phyloP scores from a whole-genome alignment of 2,888 invertebrate genomes.

The Willowsia nigromaculata region DNA sequence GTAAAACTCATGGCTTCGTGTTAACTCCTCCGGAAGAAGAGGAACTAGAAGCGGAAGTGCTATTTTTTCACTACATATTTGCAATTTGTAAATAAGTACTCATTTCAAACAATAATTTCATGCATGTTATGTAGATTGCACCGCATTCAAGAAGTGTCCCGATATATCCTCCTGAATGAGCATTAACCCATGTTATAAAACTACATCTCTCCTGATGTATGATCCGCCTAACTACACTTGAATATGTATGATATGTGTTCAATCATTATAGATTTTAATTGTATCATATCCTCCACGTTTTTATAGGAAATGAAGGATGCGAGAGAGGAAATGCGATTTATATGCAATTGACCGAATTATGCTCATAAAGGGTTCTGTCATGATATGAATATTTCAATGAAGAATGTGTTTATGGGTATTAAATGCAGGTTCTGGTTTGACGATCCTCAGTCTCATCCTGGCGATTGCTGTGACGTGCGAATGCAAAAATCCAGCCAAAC shows the following conservation, averaged over 20 bases:
- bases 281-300: background rate
- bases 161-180: background rate
- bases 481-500: background rate
- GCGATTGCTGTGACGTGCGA: background rate
- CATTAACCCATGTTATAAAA: background rate
- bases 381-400: conserved; percentile 9
- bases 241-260: background rate
- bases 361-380: background rate
- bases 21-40: conserved; percentile 26
- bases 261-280: background rate
- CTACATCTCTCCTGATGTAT: too few species aligned
- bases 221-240: too few species aligned
- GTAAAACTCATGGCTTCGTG: conserved; percentile 18
- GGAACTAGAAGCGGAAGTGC: conserved; percentile 37
- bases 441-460: background rate
- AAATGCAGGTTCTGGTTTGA: background rate
- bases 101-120: background rate
- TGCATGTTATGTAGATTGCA: background rate
- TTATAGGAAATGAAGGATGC: background rate
- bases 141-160: too few species aligned
- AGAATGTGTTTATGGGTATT: conserved; percentile 11
- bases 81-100: background rate
- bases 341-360: background rate
- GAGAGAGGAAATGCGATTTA: conserved; percentile 32
- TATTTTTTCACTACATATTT: background rate